Conservation (phyloP, 92 coral and sea anemone species). For the Ricordea florida region DNA sequence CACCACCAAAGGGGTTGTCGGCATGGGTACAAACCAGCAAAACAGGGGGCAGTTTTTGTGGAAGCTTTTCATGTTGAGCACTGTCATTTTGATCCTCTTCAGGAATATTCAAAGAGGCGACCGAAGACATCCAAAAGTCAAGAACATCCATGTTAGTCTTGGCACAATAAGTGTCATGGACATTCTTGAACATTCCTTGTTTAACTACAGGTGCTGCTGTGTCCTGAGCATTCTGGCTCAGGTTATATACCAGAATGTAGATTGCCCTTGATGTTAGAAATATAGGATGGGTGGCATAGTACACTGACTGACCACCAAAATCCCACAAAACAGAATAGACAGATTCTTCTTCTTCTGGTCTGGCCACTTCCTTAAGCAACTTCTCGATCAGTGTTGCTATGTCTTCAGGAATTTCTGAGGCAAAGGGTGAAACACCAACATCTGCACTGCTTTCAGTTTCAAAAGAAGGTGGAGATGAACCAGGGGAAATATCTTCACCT, state of each 20-base stretch:
- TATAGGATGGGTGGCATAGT: slow-evolving; percentile 69
- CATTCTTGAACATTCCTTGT: slow-evolving; percentile 24
- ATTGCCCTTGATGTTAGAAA: slow-evolving; percentile 63
- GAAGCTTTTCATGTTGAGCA: too few relatives aligned
- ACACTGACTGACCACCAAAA: slow-evolving; percentile 76
- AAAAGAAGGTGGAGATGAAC: too few relatives aligned
- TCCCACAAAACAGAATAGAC: slow-evolving; percentile 61
- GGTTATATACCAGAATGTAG: slow-evolving; percentile 55
- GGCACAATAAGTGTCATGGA: slow-evolving; percentile 10
- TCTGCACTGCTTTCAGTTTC: too few relatives aligned
- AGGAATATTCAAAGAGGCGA: slow-evolving; percentile 7
- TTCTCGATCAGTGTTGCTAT: slow-evolving; percentile 10
- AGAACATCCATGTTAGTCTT: slow-evolving; percentile 52
- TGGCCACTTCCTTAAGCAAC: not conserved
- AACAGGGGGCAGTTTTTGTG: too few relatives aligned
- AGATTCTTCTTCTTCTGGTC: not conserved
- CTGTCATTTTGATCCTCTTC: not conserved
- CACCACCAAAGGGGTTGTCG: too few relatives aligned
- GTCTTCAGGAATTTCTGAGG: slow-evolving; percentile 26
- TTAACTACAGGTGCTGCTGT: slow-evolving; percentile 40
- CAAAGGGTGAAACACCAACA: too few relatives aligned
- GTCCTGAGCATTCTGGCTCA: slow-evolving; percentile 33
- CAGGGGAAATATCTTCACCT: too few relatives aligned
- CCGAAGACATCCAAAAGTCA: slow-evolving; percentile 68
- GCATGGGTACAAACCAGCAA: too few relatives aligned